phyloP scores from a whole-genome alignment of 2,888 invertebrate genomes.

The Andrena hattorfiana region DNA sequence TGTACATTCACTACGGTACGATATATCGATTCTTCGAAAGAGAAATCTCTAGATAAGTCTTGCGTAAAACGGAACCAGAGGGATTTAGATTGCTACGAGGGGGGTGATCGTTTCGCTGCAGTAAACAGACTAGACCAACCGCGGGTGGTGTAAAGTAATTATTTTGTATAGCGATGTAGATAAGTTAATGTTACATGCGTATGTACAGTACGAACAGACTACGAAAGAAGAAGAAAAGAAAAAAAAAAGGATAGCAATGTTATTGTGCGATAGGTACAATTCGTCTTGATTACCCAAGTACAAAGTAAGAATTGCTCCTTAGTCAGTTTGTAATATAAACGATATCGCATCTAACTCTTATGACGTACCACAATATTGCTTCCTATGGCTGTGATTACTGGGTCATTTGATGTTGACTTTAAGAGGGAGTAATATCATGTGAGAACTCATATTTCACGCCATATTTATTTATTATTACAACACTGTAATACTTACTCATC shows the following conservation, averaged over 20 bases:
- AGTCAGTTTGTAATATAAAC: conserved; percentile 72
- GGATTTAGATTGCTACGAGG: conserved; percentile 30
- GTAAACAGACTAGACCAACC: conserved; percentile 48
- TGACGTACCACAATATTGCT: conserved; percentile 81
- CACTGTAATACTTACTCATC: conserved; percentile 58
- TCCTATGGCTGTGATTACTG: conserved; percentile 84
- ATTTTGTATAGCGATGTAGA: conserved; percentile 68
- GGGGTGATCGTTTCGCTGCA: conserved; percentile 40
- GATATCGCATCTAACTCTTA: conserved; percentile 61
- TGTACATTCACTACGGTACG: conserved; percentile 24
- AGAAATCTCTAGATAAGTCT: conserved; percentile 27
- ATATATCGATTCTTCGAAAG: conserved; percentile 13
- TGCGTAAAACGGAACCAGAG: conserved; percentile 25
- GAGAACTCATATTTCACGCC: conserved; percentile 83
- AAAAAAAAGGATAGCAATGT: conserved; percentile 45
- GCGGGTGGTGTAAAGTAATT: conserved; percentile 61
- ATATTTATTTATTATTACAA: conserved; percentile 76
- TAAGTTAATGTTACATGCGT: conserved; percentile 67
- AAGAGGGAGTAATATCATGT: conserved; percentile 84
- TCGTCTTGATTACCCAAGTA: conserved; percentile 72
- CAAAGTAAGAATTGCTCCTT: conserved; percentile 70
- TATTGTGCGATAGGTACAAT: conserved; percentile 66
- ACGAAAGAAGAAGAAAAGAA: conserved; percentile 41
- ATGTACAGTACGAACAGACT: conserved; percentile 65
- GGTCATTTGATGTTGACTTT: conserved; percentile 84